These are phyloP conservation scores for Eudasyphora cyanicolor DNA, from an alignment of 2,888 invertebrate species.

Conservation along the genomic window DNA sequence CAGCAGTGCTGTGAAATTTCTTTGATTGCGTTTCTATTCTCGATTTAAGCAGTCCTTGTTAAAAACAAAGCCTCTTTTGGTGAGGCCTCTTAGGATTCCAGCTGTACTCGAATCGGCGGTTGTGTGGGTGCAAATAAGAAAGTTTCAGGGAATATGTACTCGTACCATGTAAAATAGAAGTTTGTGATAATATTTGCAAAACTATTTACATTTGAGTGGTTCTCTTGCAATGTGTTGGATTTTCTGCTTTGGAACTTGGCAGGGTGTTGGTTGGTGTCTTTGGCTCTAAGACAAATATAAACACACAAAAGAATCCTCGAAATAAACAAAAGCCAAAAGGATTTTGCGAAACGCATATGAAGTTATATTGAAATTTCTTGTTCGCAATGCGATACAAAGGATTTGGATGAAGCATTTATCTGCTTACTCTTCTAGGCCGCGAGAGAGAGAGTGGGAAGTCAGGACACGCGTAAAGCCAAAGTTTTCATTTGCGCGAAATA, in stretches of 20 bases:
- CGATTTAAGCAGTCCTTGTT: neutral
- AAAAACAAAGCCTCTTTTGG: neutral
- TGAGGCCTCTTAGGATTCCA: no score
- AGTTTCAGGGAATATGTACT: conserved; percentile 61
- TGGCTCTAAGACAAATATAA: neutral
- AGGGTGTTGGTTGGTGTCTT: neutral
- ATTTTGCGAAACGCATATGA: conserved; percentile 25
- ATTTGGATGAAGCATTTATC: neutral
- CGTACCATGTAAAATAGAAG: conserved; percentile 56
- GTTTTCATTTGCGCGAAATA: conserved; percentile 61
- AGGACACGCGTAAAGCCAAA: conserved; percentile 14
- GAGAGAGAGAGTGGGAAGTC: neutral
- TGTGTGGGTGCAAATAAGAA: neutral
- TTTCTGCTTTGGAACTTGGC: neutral
- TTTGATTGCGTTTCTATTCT: neutral
- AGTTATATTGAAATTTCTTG: conserved; percentile 1
- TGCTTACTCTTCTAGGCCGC: neutral
- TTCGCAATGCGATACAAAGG: conserved; percentile 1
- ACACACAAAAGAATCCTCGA: conserved; percentile 21
- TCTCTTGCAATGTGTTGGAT: conserved; percentile 18
- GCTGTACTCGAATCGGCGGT: no score
- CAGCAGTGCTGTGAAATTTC: neutral
- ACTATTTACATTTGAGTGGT: conserved; percentile 73
- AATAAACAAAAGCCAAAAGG: conserved; percentile 21
- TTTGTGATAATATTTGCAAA: conserved; percentile 78